Conservation (phyloP, 2,113 vertebrate species). For the Poecilia latipinna region DNA sequence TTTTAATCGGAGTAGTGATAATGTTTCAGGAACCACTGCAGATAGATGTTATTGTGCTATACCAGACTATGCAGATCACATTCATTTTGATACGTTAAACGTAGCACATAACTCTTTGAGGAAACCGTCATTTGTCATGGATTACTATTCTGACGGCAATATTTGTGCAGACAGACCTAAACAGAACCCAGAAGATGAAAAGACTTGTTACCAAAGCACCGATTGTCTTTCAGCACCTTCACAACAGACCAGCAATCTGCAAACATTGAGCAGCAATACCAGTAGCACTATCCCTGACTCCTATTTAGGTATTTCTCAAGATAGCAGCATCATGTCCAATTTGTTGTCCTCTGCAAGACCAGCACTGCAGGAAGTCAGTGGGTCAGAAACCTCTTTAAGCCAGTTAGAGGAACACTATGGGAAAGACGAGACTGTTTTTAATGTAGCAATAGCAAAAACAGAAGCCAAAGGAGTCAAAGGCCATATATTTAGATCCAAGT, state of each 20-base stretch:
- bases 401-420: constrained; percentile 78
- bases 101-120: constrained; percentile 29
- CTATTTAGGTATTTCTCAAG: constrained; percentile 64
- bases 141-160: constrained; percentile 55
- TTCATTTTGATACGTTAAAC: constrained; percentile 33
- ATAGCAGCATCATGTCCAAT: constrained; percentile 79
- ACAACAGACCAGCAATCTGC: constrained; percentile 80
- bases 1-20: constrained; percentile 39
- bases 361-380: constrained; percentile 80
- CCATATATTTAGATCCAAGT: constrained; percentile 88
- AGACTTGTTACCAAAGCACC: constrained; percentile 65
- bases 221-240: constrained; percentile 71
- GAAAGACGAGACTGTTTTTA: constrained; percentile 73
- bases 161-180: constrained; percentile 79
- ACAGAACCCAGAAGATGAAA: constrained; percentile 76
- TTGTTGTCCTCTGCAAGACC: constrained; percentile 79
- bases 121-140: constrained; percentile 73
- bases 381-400: constrained; percentile 67
- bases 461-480: constrained; percentile 80
- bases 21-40: constrained; percentile 52
- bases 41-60: constrained; percentile 44
- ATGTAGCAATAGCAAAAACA: constrained; percentile 80
- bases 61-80: constrained; percentile 47
- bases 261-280: constrained; percentile 88
- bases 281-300: constrained; percentile 85